Evolutionary conservation across 2,888 invertebrate species (phyloP).

Genomic region (Epiblema foenella): DNA sequence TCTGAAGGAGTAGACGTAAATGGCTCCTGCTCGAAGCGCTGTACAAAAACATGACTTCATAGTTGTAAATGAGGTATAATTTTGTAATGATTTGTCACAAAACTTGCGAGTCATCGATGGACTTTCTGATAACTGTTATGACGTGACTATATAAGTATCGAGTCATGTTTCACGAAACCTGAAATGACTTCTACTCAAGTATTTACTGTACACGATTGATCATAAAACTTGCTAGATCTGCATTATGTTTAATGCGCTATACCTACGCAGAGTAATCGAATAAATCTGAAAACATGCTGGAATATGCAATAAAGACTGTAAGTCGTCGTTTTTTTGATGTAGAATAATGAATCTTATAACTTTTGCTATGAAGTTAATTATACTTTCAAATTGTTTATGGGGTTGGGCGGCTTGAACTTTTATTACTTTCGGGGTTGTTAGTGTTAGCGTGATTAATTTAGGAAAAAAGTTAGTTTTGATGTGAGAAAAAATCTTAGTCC

Average conservation of each 20-base stretch:
- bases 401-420: neutral
- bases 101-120: conserved; percentile 47
- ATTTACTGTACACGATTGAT: conserved; percentile 10
- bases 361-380: conserved; percentile 2
- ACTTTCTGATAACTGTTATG: conserved; percentile 66
- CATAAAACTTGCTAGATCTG: conserved; percentile 16
- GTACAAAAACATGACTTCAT: conserved; percentile 32
- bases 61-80: conserved; percentile 34
- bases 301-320: neutral
- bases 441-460: conserved; percentile 4
- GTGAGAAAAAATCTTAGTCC: neutral
- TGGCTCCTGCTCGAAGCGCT: conserved; percentile 11
- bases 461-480: neutral
- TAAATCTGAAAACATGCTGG: neutral
- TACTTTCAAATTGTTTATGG: neutral
- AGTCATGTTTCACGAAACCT: conserved; percentile 65
- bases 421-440: conserved; percentile 6
- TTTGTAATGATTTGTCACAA: conserved; percentile 51
- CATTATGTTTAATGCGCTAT: conserved; percentile 24
- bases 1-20: conserved; percentile 25
- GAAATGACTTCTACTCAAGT: neutral
- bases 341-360: neutral
- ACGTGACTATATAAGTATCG: conserved; percentile 74
- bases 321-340: neutral
- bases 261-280: neutral